Evolutionary conservation across 30 jellyfish, hydroid and myxozoan species (phyloP), one percentile per base, ranked within the genome.

Genomic region (Cassiopea xamachana): DNA sequence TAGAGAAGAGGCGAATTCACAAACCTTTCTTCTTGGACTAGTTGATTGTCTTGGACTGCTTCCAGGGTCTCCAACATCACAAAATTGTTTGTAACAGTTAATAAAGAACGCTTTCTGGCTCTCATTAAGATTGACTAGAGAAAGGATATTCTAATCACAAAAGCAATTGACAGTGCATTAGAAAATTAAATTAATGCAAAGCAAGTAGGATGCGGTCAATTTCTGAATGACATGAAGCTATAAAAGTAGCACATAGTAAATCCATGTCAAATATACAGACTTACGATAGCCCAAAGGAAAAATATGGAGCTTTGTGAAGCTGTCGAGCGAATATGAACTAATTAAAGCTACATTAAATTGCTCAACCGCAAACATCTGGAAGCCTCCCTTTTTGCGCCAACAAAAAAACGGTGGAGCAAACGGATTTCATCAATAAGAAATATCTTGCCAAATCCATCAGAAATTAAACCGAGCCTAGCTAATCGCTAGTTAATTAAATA

Each of bases 1-100:
- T 10, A 55, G 64, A 10, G 12, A 27, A 27, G 39, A 55, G 64
- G 7, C 0, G 64, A 55, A 55, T 3, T 55, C 12, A 10, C 64
- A 55, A 27, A 74, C 87, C 90, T 87, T 79, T 60, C 90, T 61
- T 45, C 88, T 82, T 15, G 97, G 97, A 48, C 92, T 90, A 1
- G 90, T 27, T 19, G 85, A 75, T 16, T 82, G 91, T 49, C 90
- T 77, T 43, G 92, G 92, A 43, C 93, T 81, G 71, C 62, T 72
- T 12, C 79, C 74, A 8, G 92, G 92, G 48, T 90, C 92, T 5
- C 98, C 96, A 68, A 83, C 92, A 73, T 74, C 87, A 87, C 98
- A 92, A 16, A 92, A 64, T 60, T 80, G 83, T 77, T 60, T 87
- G 83, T 92, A 92, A 73, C 92, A 86, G 60, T 86, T 91, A 27